Base-by-base conservation (phyloP, 1,140 invertebrate genomes). In the Drosophila chauvacae region DNA sequence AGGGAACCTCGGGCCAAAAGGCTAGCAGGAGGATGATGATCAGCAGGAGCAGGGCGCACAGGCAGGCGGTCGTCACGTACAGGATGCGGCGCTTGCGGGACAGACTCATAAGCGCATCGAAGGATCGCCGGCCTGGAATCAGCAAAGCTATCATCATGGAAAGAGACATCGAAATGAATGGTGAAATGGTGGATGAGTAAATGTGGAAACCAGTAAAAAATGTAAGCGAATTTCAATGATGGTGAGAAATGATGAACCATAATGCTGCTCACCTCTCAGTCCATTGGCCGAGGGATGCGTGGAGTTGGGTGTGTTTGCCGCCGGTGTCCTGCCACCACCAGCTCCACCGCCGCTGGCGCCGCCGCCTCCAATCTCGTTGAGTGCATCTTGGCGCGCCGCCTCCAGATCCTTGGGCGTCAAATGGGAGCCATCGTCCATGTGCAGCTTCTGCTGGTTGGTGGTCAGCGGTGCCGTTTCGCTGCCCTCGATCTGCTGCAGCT, bases 1-100 rank as follows among this genome's bases (percentile, higher is more conserved):
- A 91, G 11, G 91, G 91, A 64, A 92, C 91, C 56, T 92, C 90
- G 1, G 91, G 91, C 91, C 91, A 92, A 45, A 92, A 92, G 10
- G 91, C 91, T 26, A 91, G 53, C 83, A 92, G 62, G 74, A 92
- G 63, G 30, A 91, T 81, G 51, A 92, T 90, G 48, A 91, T 92
- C 30, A 92, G 75, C 60, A 92, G 62, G 14, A 92, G 77, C 42
- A 92, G 42, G 60, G 90, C 90, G 71, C 91, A 92, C 35, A 92
- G 60, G 47, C 91, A 92, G 61, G 85, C 91, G 44, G 91, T 92
- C 53, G 81, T 76, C 47, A 92, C 82, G 48, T 92, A 92, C 9
- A 92, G 56, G 7, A 92, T 90, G 50, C 91, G 91, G 9, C 91
- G 80, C 33, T 92, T 92, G 4, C 84, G 85, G 53, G 91, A 90